Conservation (phyloP, 1,140 invertebrate genomes). For the Drosophila seguyi region DNA sequence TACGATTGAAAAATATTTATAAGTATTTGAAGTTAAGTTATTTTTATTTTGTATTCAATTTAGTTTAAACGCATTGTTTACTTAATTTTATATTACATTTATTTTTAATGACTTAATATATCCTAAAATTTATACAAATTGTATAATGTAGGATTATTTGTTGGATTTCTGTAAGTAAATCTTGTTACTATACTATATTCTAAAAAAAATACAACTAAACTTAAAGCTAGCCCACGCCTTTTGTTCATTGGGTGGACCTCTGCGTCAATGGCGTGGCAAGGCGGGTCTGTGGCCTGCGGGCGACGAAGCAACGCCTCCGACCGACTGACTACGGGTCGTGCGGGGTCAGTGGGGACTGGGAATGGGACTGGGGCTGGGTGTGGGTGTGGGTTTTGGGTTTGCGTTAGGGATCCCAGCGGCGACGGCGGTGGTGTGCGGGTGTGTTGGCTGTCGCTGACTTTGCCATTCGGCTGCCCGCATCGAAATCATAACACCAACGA, state of each 20-base stretch:
- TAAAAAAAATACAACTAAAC: neutral
- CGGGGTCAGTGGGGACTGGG: constrained; percentile 45
- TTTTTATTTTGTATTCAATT: no score
- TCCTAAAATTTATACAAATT: neutral
- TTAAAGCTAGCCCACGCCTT: neutral
- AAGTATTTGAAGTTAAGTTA: neutral
- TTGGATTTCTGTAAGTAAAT: neutral
- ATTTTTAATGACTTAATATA: neutral
- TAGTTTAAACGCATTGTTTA: no score
- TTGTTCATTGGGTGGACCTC: constrained; percentile 59
- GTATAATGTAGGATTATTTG: neutral
- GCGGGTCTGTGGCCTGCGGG: constrained; percentile 74
- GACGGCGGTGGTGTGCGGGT: constrained; percentile 13
- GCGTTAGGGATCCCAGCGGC: constrained; percentile 22
- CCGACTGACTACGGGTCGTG: constrained; percentile 36
- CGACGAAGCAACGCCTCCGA: constrained; percentile 49
- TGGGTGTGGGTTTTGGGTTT: constrained; percentile 11
- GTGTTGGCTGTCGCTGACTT: constrained; percentile 65
- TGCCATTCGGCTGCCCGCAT: constrained; percentile 81
- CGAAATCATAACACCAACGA: constrained; percentile 83
- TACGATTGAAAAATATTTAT: neutral
- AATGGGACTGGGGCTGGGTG: constrained; percentile 3
- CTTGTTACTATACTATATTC: no score
- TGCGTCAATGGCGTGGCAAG: constrained; percentile 69
- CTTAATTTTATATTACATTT: no score